A percentile compares a stretch with the other conserved stretches of the same genome.
phyloP scores from a whole-genome alignment of 1,140 invertebrate species.

The Notospermus geniculatus region DNA sequence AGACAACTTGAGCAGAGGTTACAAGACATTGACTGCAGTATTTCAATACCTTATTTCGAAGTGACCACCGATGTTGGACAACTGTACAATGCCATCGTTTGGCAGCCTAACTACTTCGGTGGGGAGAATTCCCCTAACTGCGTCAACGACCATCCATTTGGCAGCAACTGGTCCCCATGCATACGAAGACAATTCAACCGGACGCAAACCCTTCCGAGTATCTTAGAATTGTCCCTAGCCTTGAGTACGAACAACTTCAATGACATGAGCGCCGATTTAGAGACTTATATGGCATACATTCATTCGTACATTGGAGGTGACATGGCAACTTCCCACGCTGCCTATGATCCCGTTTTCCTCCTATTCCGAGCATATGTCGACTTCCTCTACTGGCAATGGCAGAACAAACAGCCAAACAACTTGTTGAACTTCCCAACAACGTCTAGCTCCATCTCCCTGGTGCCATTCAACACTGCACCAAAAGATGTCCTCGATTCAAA shows the following conservation, averaged over 20 bases:
- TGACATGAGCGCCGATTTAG: slow-evolving; percentile 44
- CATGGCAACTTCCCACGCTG: slow-evolving; percentile 39
- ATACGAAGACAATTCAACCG: slow-evolving; percentile 41
- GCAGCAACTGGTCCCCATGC: slow-evolving; percentile 45
- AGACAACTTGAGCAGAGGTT: slow-evolving; percentile 40
- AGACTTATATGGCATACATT: slow-evolving; percentile 39
- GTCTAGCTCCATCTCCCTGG: slow-evolving; percentile 44
- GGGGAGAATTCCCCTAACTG: slow-evolving; percentile 35
- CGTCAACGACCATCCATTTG: slow-evolving; percentile 47
- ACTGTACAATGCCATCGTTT: slow-evolving; percentile 41
- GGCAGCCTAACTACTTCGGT: slow-evolving; percentile 50
- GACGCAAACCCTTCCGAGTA: slow-evolving; percentile 39
- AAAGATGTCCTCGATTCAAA: slow-evolving; percentile 41
- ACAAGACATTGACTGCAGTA: slow-evolving; percentile 44
- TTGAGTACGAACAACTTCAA: slow-evolving; percentile 40
- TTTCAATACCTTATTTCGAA: slow-evolving; percentile 49
- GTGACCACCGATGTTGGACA: slow-evolving; percentile 49
- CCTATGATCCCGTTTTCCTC: slow-evolving; percentile 49
- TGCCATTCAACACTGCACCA: slow-evolving; percentile 47
- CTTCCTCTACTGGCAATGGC: slow-evolving; percentile 49
- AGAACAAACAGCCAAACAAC: slow-evolving; percentile 35
- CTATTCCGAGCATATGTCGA: slow-evolving; percentile 46
- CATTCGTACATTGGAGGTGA: slow-evolving; percentile 49
- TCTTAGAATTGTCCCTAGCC: slow-evolving; percentile 41
- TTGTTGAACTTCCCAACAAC: slow-evolving; percentile 44